Percentiles rank a stretch among this genome's conserved stretches.
phyloP scores from a whole-genome alignment of 2,888 invertebrate species.

The Bombylius major region DNA sequence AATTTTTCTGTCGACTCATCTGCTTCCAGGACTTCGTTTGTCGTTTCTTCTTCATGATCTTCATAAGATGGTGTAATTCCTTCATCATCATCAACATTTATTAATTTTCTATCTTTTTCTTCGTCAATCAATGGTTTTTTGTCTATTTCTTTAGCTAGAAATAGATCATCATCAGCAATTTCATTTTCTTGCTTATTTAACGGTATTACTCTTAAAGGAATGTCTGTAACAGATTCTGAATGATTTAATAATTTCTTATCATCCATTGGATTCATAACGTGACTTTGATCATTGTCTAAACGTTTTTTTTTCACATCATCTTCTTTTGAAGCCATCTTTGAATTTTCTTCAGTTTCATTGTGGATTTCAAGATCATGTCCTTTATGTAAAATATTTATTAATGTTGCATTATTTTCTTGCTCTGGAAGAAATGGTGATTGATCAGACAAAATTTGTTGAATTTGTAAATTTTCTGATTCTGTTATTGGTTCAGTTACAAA shows the following conservation, averaged over 20 bases:
- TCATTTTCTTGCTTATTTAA: conserved; percentile 8
- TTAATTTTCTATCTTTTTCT: background rate
- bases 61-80: background rate
- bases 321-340: background rate
- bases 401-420: conserved; percentile 46
- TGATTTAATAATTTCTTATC: conserved; percentile 7
- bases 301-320: conserved; percentile 6
- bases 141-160: background rate
- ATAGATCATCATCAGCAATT: conserved; percentile 2
- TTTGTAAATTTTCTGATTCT: conserved; percentile 7
- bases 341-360: conserved; percentile 8
- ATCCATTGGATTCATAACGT: conserved; percentile 12
- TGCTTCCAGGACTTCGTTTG: conserved; percentile 1
- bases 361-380: conserved; percentile 40
- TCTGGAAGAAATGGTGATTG: conserved; percentile 48
- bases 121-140: background rate
- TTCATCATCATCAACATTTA: background rate
- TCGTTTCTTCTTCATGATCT: background rate
- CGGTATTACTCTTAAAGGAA: conserved; percentile 11
- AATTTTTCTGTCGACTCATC: conserved; percentile 10
- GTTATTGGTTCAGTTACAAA: conserved; percentile 12
- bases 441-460: conserved; percentile 8
- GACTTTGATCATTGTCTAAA: conserved; percentile 10
- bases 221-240: conserved; percentile 6
- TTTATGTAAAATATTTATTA: conserved; percentile 46